Base-by-base conservation (phyloP, 2,797 vertebrate species). In the Myotis vivesi region DNA sequence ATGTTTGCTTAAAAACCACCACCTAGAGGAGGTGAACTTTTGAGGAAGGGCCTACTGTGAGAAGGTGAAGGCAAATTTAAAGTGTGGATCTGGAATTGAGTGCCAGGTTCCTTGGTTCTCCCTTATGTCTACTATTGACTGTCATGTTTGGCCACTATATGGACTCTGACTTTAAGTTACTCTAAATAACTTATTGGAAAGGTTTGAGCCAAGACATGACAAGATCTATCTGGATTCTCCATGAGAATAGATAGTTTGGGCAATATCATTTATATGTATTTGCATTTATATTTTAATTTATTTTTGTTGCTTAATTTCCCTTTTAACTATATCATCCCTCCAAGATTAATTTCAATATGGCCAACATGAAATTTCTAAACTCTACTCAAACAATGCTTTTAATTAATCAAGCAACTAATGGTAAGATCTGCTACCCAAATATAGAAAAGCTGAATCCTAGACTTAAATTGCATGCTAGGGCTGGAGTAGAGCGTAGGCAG, bases 291-390 rank as follows among this genome's bases (percentile, higher is more conserved):
- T 89, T 62, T 88, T 72, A 57, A 28, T 73, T 64, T n/a, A 8
- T 59, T 95, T 87, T 66, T 62, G 11, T 91, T 77, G 11, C 69
- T 79, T 79, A 15, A 81, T 77, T 91, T 89, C 13, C 17, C n/a
- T 89, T 83, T 89, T 85, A 96, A 85, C 23, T 57, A n/a, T 80
- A 76, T 80, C 0, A 25, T 92, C 10, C 72, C n/a, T 91, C 9
- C 7, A 55, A 95, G 66, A 85, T 76, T 86, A 92, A 82, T 87
- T 88, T 86, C 41, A 83, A 17, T 30, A 44, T 36, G 49, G 64
- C 17, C 46, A 90, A 84, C 68, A n/a, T 93, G 64, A 38, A 22
- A 84, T 68, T 91, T 87, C 84, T 94, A 73, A 94, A 25, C 71
- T 57, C 41, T 44, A 6, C 30, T 87, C 30, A 68, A 95, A 81